These are phyloP conservation scores for Cherax quadricarinatus DNA, from an alignment of 1,140 invertebrate genomes.

Conservation along the genomic window DNA sequence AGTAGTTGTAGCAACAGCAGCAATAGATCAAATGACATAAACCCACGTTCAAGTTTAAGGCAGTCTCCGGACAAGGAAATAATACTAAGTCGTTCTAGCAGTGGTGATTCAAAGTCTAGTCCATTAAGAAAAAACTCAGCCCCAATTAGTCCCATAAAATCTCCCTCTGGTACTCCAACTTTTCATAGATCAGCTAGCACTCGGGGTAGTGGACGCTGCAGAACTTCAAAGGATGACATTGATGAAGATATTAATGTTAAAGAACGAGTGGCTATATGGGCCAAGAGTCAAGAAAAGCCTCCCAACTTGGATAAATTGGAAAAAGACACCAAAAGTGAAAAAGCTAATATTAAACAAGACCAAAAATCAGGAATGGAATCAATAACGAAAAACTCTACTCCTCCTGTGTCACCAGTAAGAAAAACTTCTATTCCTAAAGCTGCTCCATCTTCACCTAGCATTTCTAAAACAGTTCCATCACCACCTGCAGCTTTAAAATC, in stretches of 20 bases:
- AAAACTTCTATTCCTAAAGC: constrained; percentile 54
- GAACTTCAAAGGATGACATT: constrained; percentile 48
- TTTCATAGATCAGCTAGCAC: constrained; percentile 50
- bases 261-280: constrained; percentile 74
- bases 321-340: constrained; percentile 19
- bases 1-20: constrained; percentile 25
- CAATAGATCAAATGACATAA: constrained; percentile 18
- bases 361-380: constrained; percentile 44
- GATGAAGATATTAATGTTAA: constrained; percentile 75
- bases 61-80: constrained; percentile 36
- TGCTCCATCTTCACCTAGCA: constrained; percentile 35
- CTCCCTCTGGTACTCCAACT: constrained; percentile 14
- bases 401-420: constrained; percentile 41
- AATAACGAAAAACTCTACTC: constrained; percentile 35
- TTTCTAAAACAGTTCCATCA: constrained; percentile 28
- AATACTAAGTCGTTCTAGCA: constrained; percentile 26
- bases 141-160: constrained; percentile 33
- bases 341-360: constrained; percentile 41
- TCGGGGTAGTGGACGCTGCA: constrained; percentile 32
- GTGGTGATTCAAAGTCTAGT: constrained; percentile 53
- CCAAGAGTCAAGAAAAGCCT: constrained; percentile 40
- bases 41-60: constrained; percentile 28
- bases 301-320: neutral
- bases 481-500: constrained; percentile 21
- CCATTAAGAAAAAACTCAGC: constrained; percentile 57